Conservation (phyloP, 1,140 invertebrate species). For the Trichonephila inaurata region DNA sequence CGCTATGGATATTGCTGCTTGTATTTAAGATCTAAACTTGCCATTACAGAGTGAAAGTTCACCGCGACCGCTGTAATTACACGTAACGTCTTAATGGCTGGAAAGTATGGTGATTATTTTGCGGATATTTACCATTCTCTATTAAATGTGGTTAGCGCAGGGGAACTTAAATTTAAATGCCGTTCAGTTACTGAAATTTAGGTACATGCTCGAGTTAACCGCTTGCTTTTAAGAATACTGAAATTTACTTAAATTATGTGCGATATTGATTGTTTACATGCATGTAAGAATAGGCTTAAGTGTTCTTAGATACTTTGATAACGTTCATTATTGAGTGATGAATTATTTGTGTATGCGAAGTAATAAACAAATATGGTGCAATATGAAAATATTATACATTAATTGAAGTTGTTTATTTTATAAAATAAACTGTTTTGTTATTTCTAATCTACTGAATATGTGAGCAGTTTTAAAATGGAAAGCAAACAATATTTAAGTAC, state of each 20-base stretch:
- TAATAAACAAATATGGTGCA: too few species aligned
- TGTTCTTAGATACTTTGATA: not conserved
- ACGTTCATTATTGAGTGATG: too few species aligned
- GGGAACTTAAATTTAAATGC: not conserved
- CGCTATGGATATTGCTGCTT: not conserved
- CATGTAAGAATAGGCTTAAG: not conserved
- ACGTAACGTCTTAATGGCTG: conserved; percentile 16
- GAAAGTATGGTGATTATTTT: conserved; percentile 38
- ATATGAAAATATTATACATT: too few species aligned
- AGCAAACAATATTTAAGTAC: too few species aligned
- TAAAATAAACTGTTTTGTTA: too few species aligned
- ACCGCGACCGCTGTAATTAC: not conserved
- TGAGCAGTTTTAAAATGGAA: too few species aligned
- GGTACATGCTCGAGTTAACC: not conserved
- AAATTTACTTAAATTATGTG: not conserved
- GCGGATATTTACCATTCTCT: not conserved
- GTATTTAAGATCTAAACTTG: not conserved
- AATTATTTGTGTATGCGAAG: too few species aligned
- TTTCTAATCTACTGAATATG: too few species aligned
- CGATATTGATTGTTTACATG: not conserved
- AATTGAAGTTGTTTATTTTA: too few species aligned
- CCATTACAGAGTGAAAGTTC: not conserved
- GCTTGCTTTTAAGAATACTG: not conserved
- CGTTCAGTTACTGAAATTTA: not conserved
- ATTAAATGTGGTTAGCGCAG: not conserved